A percentile compares a stretch with the other conserved stretches of the same genome.
Evolutionary conservation across 2,888 invertebrate species (phyloP).

Genomic region (Lycaena phlaeas): DNA sequence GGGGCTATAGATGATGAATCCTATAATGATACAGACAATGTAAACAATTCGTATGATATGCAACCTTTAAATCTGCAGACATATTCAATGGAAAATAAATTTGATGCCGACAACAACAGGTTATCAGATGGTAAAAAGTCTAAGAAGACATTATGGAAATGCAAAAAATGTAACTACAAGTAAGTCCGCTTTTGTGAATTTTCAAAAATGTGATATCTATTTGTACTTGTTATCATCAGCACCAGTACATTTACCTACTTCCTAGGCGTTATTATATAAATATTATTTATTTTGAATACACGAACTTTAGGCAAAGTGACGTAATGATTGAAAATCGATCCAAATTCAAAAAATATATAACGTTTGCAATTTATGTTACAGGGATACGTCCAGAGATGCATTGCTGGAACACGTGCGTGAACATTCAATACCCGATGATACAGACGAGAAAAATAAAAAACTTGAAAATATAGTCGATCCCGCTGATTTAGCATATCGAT

Average conservation of each 20-base stretch:
- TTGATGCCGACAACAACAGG: conserved; percentile 29
- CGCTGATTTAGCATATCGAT: conserved; percentile 73
- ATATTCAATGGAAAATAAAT: conserved; percentile 40
- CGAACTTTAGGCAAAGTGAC: too few relatives aligned
- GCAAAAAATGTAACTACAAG: conserved; percentile 92
- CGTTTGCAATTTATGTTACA: too few relatives aligned
- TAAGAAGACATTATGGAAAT: conserved; percentile 88
- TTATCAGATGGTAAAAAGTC: conserved; percentile 58
- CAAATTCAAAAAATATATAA: too few relatives aligned
- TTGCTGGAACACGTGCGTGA: conserved; percentile 60
- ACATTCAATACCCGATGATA: conserved; percentile 41
- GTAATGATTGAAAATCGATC: too few relatives aligned
- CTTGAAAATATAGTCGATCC: conserved; percentile 50
- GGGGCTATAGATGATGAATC: conserved; percentile 63
- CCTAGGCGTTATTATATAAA: too few relatives aligned
- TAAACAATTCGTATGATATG: conserved; percentile 59
- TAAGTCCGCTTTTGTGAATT: too few relatives aligned
- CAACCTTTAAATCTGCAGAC: conserved; percentile 76
- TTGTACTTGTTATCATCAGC: too few relatives aligned
- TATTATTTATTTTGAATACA: too few relatives aligned
- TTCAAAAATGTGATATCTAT: too few relatives aligned
- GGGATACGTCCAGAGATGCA: conserved; percentile 63
- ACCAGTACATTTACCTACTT: too few relatives aligned
- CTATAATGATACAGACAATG: conserved; percentile 56
- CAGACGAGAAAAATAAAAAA: conserved; percentile 38